Evolutionary conservation across 2,113 vertebrate genomes (phyloP).

Genomic region (Casuarius casuarius): DNA sequence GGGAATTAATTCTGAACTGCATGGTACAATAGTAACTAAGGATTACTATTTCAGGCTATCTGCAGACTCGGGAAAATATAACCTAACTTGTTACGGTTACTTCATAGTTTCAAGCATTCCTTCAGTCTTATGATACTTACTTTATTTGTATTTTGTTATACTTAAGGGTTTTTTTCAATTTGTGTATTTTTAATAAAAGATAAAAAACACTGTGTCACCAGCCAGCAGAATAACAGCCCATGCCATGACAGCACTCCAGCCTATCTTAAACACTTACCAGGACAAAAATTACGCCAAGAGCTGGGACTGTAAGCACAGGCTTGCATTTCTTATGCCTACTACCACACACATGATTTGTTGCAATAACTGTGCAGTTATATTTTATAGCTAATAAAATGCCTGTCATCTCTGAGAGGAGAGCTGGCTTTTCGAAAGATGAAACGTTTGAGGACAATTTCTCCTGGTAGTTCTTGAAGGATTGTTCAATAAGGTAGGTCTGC

Average conservation of each 20-base stretch:
- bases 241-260: not conserved
- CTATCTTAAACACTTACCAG: not conserved
- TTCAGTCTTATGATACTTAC: not conserved
- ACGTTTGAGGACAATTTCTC: constrained; percentile 6
- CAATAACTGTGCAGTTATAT: not conserved
- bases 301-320: not conserved
- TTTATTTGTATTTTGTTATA: constrained; percentile 16
- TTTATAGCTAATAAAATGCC: not conserved
- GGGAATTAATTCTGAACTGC: not conserved
- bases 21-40: not conserved
- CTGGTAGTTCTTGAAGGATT: not conserved
- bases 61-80: not conserved
- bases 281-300: not conserved
- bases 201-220: not conserved
- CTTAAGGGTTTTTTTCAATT: not conserved
- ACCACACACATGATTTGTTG: not conserved
- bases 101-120: not conserved
- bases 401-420: not conserved
- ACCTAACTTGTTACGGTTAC: not conserved
- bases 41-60: not conserved
- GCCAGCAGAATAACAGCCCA: not conserved
- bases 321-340: not conserved
- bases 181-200: not conserved
- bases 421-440: not conserved
- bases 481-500: not conserved